Base-by-base conservation (phyloP, 2,888 invertebrate genomes). In the Sesia bembeciformis region DNA sequence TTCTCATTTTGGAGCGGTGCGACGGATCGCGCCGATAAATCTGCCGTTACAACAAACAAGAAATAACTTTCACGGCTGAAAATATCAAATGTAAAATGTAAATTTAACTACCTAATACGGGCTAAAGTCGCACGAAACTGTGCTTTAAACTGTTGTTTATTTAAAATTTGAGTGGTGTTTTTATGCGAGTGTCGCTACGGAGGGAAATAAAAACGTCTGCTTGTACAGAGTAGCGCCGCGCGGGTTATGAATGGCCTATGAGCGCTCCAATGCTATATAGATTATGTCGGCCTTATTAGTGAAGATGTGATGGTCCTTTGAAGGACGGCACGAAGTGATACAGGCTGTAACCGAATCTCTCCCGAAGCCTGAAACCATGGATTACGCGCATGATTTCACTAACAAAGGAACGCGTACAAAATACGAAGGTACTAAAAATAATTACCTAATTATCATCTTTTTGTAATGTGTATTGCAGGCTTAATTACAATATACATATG, bases 31-130 rank as follows among this genome's bases (percentile, higher is more conserved):
- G 66, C 68, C 73, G 64, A 84, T 84, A 86, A 86, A 84, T 86
- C 80, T 51, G 23, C 71, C 65, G 67, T 70, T 67, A 61, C 67
- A 70, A 74, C 74, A 72, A 74, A 75, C 77, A 77, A 75, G 76
- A 78, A 76, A 82, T 82, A 77, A 81, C 78, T 78, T 82, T 83
- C 85, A 84, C 85, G 84, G 84, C 79, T 78, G 81, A 78, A 84
- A 84, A 82, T 84, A 84, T 85, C 83, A 84, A 85, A 85, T 83
- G 84, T 79, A 81, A 84, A 85, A 84, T 86, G 86, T 85, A 85
- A 86, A 87, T 86, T 84, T 85, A 85, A 87, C 79, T 82, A 81
- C 86, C 85, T 87, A 87, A 86, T 87, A 79, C 84, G 80, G 74
- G 74, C 74, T 78, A 74, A 76, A 80, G 79, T 73, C 68, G 70